These are phyloP conservation scores for Drosophila peninsularis DNA, from an alignment of 2,888 invertebrate genomes.

Conservation along the genomic window DNA sequence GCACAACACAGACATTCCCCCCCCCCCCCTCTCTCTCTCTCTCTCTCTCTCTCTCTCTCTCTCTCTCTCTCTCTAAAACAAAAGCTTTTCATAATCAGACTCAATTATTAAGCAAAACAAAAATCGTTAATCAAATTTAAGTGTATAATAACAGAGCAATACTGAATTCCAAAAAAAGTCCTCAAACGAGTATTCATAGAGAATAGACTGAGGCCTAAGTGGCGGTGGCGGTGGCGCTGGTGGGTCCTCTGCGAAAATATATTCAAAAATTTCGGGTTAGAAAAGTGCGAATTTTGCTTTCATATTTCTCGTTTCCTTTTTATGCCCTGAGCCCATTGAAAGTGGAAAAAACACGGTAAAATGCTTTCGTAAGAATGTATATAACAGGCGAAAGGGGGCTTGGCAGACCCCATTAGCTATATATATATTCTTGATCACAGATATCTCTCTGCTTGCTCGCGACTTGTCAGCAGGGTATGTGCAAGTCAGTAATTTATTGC, in stretches of 20 bases:
- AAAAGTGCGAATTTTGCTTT: slow-evolving; percentile 27
- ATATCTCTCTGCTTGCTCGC: too few relatives aligned
- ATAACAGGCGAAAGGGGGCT: too few relatives aligned
- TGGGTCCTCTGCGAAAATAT: slow-evolving; percentile 2
- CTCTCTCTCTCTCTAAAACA: too few relatives aligned
- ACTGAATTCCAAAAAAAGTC: neutral
- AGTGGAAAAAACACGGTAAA: too few relatives aligned
- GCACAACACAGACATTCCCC: slow-evolving; percentile 1
- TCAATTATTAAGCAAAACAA: slow-evolving; percentile 49
- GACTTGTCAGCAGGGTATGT: neutral
- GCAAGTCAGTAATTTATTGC: neutral
- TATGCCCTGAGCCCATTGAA: too few relatives aligned
- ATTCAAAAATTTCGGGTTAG: slow-evolving; percentile 41
- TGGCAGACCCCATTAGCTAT: too few relatives aligned
- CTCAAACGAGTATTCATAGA: neutral
- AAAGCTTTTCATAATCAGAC: slow-evolving; percentile 45
- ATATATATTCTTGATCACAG: too few relatives aligned
- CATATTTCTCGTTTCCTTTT: neutral
- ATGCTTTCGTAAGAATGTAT: too few relatives aligned
- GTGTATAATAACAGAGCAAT: slow-evolving; percentile 16
- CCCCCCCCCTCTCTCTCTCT: too few relatives aligned
- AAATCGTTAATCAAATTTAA: slow-evolving; percentile 39
- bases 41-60: too few relatives aligned
- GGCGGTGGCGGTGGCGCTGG: neutral
- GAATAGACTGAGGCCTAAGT: neutral